Conservation (phyloP, 2,888 invertebrate genomes). For the Tubulanus polymorphus region DNA sequence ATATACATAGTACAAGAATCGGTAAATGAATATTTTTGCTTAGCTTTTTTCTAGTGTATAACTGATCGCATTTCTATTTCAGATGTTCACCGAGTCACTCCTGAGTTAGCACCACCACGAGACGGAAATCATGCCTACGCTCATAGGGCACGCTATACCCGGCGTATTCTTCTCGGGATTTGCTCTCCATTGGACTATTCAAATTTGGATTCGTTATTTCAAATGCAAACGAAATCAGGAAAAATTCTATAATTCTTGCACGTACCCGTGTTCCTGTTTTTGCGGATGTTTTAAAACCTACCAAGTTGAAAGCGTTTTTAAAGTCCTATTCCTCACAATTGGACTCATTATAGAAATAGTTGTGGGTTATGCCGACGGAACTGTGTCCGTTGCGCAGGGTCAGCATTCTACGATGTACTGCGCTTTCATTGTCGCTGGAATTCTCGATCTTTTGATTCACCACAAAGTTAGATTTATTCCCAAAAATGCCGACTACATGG, state of each 20-base stretch:
- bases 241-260: too few relatives aligned
- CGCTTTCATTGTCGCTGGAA: constrained; percentile 48
- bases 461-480: constrained; percentile 16
- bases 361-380: constrained; percentile 47
- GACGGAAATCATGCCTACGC: constrained; percentile 54
- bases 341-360: constrained; percentile 47
- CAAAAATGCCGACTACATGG: constrained; percentile 33
- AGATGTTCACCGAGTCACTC: too few relatives aligned
- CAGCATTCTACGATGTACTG: constrained; percentile 54
- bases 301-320: constrained; percentile 35
- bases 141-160: constrained; percentile 55
- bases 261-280: too few relatives aligned
- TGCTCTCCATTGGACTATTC: constrained; percentile 44
- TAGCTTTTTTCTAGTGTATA: too few relatives aligned
- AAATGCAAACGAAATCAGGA: too few relatives aligned
- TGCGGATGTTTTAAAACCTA: too few relatives aligned
- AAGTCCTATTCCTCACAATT: constrained; percentile 28
- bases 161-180: constrained; percentile 51
- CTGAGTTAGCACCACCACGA: too few relatives aligned
- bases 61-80: too few relatives aligned
- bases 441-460: constrained; percentile 36
- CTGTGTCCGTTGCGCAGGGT: constrained; percentile 33
- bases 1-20: too few relatives aligned
- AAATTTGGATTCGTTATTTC: too few relatives aligned
- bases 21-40: too few relatives aligned